Conservation (phyloP, 2,888 invertebrate genomes). For the Carpatolechia fugitivella region DNA sequence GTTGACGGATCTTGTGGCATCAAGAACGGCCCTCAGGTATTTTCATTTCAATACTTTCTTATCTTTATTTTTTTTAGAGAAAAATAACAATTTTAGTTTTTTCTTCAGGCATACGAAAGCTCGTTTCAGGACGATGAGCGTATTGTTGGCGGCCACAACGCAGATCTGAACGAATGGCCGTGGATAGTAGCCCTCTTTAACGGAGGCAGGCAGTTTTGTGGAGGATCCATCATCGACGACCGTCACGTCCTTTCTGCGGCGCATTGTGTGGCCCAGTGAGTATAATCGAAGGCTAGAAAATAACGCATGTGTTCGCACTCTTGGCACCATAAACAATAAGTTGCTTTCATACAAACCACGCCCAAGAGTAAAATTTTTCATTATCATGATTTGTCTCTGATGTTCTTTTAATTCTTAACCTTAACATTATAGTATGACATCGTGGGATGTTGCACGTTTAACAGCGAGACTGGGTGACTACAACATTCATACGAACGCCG, state of each 20-base stretch:
- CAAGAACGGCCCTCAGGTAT: conserved; percentile 86
- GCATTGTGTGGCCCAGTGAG: conserved; percentile 93
- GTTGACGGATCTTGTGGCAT: conserved; percentile 82
- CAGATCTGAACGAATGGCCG: conserved; percentile 91
- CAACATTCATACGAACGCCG: conserved; percentile 86
- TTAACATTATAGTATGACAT: conserved; percentile 86
- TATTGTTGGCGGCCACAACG: conserved; percentile 91
- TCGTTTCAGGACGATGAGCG: conserved; percentile 84
- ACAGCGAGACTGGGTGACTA: conserved; percentile 91
- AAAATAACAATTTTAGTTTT: too few relatives aligned
- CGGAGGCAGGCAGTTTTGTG: conserved; percentile 91
- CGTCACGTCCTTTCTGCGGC: conserved; percentile 90
- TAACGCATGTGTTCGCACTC: too few relatives aligned
- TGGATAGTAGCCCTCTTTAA: conserved; percentile 92
- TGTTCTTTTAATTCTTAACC: not conserved
- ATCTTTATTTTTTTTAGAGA: too few relatives aligned
- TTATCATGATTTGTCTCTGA: too few relatives aligned
- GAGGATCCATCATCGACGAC: conserved; percentile 90
- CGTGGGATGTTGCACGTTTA: conserved; percentile 91
- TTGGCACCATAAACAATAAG: too few relatives aligned
- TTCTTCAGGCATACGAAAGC: conserved; percentile 52
- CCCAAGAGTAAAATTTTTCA: too few relatives aligned
- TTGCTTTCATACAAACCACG: not conserved
- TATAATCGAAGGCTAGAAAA: conserved; percentile 18
- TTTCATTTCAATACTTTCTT: not conserved